These are phyloP conservation scores for Lordiphosa fenestrarum DNA, from an alignment of 2,888 invertebrate species.

Conservation along the genomic window DNA sequence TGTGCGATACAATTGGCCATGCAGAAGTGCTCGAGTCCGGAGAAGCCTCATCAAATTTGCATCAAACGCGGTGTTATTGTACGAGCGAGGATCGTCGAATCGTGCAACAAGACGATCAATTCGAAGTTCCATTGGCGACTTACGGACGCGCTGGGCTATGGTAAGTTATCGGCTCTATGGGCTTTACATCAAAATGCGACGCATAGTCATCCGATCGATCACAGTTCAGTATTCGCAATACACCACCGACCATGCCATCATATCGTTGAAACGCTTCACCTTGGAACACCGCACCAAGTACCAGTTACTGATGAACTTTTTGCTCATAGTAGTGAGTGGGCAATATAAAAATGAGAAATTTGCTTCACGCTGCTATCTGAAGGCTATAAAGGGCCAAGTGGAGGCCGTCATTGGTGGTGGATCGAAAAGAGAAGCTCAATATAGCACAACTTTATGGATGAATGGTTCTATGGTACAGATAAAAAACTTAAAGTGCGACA, in stretches of 20 bases:
- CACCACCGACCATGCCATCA: neutral
- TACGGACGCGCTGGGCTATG: slow-evolving; percentile 4
- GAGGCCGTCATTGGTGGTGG: slow-evolving; percentile 49
- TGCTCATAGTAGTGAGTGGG: slow-evolving; percentile 26
- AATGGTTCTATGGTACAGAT: slow-evolving; percentile 29
- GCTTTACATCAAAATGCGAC: neutral
- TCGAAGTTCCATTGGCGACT: slow-evolving; percentile 11
- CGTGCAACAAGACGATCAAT: neutral
- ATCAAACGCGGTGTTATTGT: slow-evolving; percentile 1
- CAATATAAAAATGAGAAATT: neutral
- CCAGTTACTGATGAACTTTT: slow-evolving; percentile 19
- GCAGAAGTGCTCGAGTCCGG: slow-evolving; percentile 6
- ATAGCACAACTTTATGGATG: slow-evolving; percentile 1
- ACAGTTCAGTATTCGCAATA: slow-evolving; percentile 16
- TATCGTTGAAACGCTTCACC: slow-evolving; percentile 19
- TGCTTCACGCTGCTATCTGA: slow-evolving; percentile 44
- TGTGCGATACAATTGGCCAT: slow-evolving; percentile 10
- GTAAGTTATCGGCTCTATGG: slow-evolving; percentile 19
- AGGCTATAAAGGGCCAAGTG: neutral
- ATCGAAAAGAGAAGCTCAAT: fast-evolving
- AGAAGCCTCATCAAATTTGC: neutral
- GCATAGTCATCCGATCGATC: slow-evolving; percentile 2
- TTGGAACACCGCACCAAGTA: slow-evolving; percentile 1
- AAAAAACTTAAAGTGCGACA: neutral
- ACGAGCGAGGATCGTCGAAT: neutral